Percentiles rank a stretch among this genome's conserved stretches.
Conservation (phyloP, 2,888 invertebrate species). For the Caradrina kadenii region DNA sequence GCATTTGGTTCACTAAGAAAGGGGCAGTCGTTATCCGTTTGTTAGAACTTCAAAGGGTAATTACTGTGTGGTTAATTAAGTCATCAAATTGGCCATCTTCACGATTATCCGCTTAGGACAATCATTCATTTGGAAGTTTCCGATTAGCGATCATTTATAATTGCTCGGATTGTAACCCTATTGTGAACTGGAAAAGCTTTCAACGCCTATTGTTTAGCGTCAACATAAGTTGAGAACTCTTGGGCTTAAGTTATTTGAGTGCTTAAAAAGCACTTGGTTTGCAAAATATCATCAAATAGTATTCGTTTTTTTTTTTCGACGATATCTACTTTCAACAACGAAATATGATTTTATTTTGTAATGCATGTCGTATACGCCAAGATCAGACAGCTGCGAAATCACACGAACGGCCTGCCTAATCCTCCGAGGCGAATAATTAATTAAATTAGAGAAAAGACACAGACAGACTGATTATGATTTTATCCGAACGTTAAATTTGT, state of each 20-base stretch:
- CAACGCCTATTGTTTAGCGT: neutral
- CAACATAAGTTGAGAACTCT: neutral
- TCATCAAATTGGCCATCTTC: slow-evolving; percentile 45
- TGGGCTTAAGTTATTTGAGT: neutral
- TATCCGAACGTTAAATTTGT: slow-evolving; percentile 28
- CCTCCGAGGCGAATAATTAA: neutral
- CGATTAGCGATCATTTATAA: slow-evolving; percentile 24
- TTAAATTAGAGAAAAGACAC: slow-evolving; percentile 23
- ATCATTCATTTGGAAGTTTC: slow-evolving; percentile 29
- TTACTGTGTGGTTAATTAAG: slow-evolving; percentile 51
- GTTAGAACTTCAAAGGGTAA: slow-evolving; percentile 43
- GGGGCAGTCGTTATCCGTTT: slow-evolving; percentile 44
- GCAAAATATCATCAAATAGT: neutral
- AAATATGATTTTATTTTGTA: neutral
- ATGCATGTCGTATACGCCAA: neutral
- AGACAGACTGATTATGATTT: slow-evolving; percentile 32
- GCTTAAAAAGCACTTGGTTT: neutral
- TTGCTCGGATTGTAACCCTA: slow-evolving; percentile 12
- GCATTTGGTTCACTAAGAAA: slow-evolving; percentile 38
- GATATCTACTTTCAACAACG: neutral
- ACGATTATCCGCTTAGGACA: slow-evolving; percentile 19
- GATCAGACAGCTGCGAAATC: neutral
- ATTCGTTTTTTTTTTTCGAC: neutral
- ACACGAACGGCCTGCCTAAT: neutral
- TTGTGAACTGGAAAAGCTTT: slow-evolving; percentile 1